Conservation (phyloP, 1,140 invertebrate species). For the Sitophilus oryzae region DNA sequence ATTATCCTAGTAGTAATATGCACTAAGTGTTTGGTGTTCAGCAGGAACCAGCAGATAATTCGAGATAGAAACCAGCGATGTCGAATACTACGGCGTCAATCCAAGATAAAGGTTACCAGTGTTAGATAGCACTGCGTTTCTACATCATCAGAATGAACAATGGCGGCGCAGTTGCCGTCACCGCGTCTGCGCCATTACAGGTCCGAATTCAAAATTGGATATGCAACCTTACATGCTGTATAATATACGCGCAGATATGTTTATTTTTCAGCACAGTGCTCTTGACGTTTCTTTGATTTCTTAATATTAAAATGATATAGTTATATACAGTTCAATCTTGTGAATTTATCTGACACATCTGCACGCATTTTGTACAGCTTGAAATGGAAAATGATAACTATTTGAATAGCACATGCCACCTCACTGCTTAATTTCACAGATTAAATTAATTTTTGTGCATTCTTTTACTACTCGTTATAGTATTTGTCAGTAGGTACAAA, state of each 20-base stretch:
- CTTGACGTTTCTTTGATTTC: too few relatives aligned
- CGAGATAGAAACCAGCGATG: constrained; percentile 23
- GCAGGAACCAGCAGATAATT: constrained; percentile 30
- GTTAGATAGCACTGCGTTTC: constrained; percentile 23
- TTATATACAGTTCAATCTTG: constrained; percentile 17
- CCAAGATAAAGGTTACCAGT: constrained; percentile 23
- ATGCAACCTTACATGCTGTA: too few relatives aligned
- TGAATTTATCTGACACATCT: constrained; percentile 12
- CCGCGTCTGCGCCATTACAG: constrained; percentile 61
- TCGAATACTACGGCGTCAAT: constrained; percentile 18
- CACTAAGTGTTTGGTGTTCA: constrained; percentile 38
- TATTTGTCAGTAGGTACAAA: too few relatives aligned
- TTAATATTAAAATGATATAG: too few relatives aligned
- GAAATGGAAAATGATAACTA: constrained; percentile 1
- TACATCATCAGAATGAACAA: constrained; percentile 49
- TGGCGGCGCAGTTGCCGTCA: constrained; percentile 59
- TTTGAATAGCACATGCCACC: constrained; percentile 11
- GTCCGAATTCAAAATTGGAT: constrained; percentile 39
- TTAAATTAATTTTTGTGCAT: too few relatives aligned
- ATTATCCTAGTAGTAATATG: neutral
- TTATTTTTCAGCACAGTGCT: too few relatives aligned
- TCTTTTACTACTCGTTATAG: too few relatives aligned
- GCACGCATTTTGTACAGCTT: constrained; percentile 18
- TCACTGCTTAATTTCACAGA: too few relatives aligned
- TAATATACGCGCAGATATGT: too few relatives aligned